Evolutionary conservation across 1,140 invertebrate species (phyloP).

Genomic region (Telenomus remus): DNA sequence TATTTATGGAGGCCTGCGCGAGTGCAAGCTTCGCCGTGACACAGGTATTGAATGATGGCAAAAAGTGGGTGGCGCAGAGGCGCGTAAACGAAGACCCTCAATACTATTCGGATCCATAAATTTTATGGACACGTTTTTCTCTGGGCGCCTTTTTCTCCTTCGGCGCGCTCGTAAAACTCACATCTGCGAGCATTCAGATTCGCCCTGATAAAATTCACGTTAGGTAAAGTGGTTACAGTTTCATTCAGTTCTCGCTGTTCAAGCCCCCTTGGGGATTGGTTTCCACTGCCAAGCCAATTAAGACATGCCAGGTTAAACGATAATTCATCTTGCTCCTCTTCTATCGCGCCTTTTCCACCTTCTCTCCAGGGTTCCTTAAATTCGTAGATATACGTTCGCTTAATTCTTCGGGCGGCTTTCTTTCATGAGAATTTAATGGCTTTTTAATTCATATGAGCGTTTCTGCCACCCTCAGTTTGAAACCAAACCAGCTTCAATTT

Average conservation of each 20-base stretch:
- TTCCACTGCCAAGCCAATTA: slow-evolving; percentile 64
- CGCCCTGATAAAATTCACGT: slow-evolving; percentile 67
- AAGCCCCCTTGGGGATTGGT: slow-evolving; percentile 48
- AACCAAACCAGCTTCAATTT: neutral
- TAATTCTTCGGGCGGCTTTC: slow-evolving; percentile 47
- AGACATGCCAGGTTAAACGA: slow-evolving; percentile 61
- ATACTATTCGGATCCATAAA: slow-evolving; percentile 61
- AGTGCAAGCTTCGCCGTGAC: slow-evolving; percentile 28
- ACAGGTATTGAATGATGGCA: slow-evolving; percentile 38
- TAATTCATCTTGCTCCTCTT: slow-evolving; percentile 63
- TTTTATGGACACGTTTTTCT: slow-evolving; percentile 60
- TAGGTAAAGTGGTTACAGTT: slow-evolving; percentile 66
- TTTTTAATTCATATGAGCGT: slow-evolving; percentile 6
- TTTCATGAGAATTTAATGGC: neutral
- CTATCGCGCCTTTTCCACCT: slow-evolving; percentile 17
- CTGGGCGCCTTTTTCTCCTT: slow-evolving; percentile 50
- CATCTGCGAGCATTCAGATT: slow-evolving; percentile 61
- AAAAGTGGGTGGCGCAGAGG: slow-evolving; percentile 6
- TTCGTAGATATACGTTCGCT: slow-evolving; percentile 41
- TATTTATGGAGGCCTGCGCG: slow-evolving; percentile 40
- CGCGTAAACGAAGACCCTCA: slow-evolving; percentile 37
- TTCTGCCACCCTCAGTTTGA: slow-evolving; percentile 2
- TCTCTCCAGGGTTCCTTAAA: slow-evolving; percentile 35
- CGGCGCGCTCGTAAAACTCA: slow-evolving; percentile 63
- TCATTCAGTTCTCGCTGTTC: slow-evolving; percentile 56